A percentile compares a stretch with the other conserved stretches of the same genome.
Evolutionary conservation across 2,113 vertebrate species (phyloP).

Genomic region (Typhlomys cinereus): DNA sequence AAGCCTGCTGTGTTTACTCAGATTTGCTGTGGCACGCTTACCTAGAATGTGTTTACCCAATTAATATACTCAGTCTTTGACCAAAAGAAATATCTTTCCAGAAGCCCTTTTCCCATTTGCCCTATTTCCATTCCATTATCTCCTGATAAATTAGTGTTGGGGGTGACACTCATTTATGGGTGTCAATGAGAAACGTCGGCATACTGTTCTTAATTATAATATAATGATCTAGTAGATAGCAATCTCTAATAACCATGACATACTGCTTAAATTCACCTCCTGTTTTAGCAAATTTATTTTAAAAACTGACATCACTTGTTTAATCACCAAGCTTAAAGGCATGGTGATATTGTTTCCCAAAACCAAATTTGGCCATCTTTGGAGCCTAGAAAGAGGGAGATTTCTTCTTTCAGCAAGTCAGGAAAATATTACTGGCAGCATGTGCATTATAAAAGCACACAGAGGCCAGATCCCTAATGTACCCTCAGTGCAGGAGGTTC

Average conservation of each 20-base stretch:
- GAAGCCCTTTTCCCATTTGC: neutral
- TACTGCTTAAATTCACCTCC: neutral
- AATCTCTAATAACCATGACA: neutral
- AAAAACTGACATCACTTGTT: neutral
- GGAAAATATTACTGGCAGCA: neutral
- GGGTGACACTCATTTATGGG: neutral
- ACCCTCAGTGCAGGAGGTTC: neutral
- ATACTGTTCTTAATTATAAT: neutral
- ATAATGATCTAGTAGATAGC: neutral
- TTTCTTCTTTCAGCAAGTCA: neutral
- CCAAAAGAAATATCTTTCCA: neutral
- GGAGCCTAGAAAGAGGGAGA: neutral
- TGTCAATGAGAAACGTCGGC: neutral
- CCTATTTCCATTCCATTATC: neutral
- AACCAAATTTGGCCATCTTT: neutral
- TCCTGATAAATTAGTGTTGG: neutral
- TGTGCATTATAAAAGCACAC: neutral
- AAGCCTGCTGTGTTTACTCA: neutral
- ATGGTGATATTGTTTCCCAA: neutral
- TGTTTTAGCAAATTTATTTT: neutral
- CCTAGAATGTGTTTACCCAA: neutral
- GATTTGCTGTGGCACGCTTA: neutral
- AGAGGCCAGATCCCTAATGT: neutral
- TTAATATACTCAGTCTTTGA: neutral
- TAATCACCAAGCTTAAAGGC: neutral